Evolutionary conservation across 2,113 vertebrate species (phyloP).

Genomic region (Nothobranchius kuhntae): DNA sequence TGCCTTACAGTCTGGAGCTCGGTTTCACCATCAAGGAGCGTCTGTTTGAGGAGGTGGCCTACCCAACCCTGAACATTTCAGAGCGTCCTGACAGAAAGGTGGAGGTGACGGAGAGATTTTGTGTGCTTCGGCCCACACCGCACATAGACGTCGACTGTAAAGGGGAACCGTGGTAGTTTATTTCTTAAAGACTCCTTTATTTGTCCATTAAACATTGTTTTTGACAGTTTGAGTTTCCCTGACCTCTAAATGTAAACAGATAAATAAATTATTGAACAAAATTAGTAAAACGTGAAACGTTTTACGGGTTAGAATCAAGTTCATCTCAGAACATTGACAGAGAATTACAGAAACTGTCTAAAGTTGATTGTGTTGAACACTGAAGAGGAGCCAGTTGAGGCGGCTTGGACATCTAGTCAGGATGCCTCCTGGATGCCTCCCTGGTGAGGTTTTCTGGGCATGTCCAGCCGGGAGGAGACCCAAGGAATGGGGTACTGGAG

Average conservation of each 20-base stretch:
- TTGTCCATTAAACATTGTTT: not conserved
- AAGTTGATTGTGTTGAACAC: not conserved
- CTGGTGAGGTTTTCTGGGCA: no score
- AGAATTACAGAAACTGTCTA: not conserved
- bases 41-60: conserved; percentile 71
- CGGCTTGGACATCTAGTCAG: no score
- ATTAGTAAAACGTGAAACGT: not conserved
- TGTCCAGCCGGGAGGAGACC: no score
- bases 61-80: conserved; percentile 56
- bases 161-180: conserved; percentile 12
- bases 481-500: no score
- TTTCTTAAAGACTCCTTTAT: conserved; percentile 1
- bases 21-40: conserved; percentile 73
- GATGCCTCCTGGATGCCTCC: no score
- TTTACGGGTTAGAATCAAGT: no score
- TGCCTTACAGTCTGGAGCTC: conserved; percentile 68
- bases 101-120: conserved; percentile 66
- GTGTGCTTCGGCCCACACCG: conserved; percentile 65
- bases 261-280: not conserved
- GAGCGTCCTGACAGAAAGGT: conserved; percentile 49
- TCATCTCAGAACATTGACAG: no score
- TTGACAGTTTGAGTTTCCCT: not conserved
- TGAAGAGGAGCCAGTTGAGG: no score
- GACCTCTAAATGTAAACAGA: no score
- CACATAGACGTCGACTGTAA: conserved; percentile 54